Conservation (phyloP, 2,113 vertebrate genomes). For the Speoplatyrhinus poulsoni region DNA sequence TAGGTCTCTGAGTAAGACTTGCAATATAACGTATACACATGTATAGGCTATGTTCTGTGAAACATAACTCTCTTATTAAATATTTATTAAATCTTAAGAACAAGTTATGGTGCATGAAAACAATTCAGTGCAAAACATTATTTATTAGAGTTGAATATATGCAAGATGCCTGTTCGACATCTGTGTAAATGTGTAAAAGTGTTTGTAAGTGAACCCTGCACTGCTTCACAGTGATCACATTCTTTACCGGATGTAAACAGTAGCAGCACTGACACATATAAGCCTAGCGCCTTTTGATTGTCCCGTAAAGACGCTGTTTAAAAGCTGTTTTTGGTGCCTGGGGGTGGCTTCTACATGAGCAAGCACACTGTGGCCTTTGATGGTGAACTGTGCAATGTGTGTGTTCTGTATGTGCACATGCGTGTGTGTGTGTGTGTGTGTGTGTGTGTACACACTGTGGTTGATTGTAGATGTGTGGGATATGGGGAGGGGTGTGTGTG, state of each 20-base stretch:
- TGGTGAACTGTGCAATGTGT: constrained; percentile 2
- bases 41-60: too few relatives aligned
- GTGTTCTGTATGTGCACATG: too few relatives aligned
- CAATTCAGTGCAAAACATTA: not conserved
- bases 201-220: not conserved
- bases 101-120: too few relatives aligned
- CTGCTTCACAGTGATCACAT: too few relatives aligned
- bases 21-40: too few relatives aligned
- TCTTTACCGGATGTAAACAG: constrained; percentile 45
- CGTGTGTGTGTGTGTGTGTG: not conserved
- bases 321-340: constrained; percentile 34
- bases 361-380: constrained; percentile 47
- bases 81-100: too few relatives aligned
- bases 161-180: not conserved
- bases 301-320: constrained; percentile 49
- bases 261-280: constrained; percentile 35
- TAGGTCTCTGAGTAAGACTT: too few relatives aligned
- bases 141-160: not conserved
- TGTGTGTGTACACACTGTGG: not conserved
- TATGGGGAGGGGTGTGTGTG: not conserved
- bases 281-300: constrained; percentile 41
- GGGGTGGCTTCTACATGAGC: constrained; percentile 36
- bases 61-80: too few relatives aligned
- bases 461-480: too few relatives aligned
- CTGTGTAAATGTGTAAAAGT: constrained; percentile 30